Evolutionary conservation across 2,113 vertebrate genomes (phyloP).

Genomic region (Trinectes maculatus): DNA sequence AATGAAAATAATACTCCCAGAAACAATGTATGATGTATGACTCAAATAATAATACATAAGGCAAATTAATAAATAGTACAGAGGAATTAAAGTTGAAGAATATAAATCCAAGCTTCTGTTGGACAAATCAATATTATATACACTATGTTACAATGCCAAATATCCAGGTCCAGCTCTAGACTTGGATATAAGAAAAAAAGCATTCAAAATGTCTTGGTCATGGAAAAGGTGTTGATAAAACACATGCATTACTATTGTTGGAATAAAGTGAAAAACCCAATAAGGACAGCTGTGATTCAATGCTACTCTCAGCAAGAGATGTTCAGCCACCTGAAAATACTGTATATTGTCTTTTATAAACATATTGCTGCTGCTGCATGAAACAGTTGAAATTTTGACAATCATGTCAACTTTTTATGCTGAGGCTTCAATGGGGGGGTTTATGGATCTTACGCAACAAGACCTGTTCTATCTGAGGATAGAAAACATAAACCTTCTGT

Average conservation of each 20-base stretch:
- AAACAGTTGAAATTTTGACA: neutral
- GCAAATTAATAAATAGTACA: slow-evolving; percentile 32
- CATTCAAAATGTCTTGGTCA: neutral
- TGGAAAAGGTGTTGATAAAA: neutral
- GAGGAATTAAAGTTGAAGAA: slow-evolving; percentile 18
- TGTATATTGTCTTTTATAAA: slow-evolving; percentile 8
- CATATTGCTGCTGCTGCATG: neutral
- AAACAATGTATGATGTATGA: neutral
- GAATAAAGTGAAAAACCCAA: slow-evolving; percentile 13
- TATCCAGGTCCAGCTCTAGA: neutral
- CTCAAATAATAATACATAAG: slow-evolving; percentile 16
- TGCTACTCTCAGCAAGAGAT: neutral
- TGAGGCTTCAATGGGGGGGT: slow-evolving; percentile 21
- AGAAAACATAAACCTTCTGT: slow-evolving; percentile 32
- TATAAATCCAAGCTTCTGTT: slow-evolving; percentile 13
- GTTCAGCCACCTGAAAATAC: slow-evolving; percentile 35
- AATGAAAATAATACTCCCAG: neutral
- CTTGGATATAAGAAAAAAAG: neutral
- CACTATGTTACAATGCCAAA: slow-evolving; percentile 34
- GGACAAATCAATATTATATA: slow-evolving; percentile 24
- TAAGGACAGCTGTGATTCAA: slow-evolving; percentile 1
- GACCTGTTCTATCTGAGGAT: slow-evolving; percentile 10
- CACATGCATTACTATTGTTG: neutral
- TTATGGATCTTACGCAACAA: slow-evolving; percentile 33
- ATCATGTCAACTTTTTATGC: slow-evolving; percentile 28